Base-by-base conservation (phyloP, 2,797 vertebrate genomes). In the Sparus aurata region DNA sequence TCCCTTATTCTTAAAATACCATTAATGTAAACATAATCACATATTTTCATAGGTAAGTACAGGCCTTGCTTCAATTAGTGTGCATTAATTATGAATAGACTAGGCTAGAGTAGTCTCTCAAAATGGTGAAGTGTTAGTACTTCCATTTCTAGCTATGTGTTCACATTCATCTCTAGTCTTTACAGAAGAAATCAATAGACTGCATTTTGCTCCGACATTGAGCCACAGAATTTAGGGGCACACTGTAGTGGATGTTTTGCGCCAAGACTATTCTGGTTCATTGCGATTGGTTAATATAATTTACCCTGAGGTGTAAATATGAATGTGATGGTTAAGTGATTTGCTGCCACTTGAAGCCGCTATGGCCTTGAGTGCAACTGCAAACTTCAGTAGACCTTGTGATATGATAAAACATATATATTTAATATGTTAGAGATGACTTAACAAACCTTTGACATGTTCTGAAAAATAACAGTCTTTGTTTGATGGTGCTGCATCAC, bases 21-120 rank as follows among this genome's bases (percentile, higher is more conserved):
- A 27, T 57, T 16, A 22, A 63, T 59, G 23, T 41, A 62, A 67
- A 60, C 50, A n/a, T 18, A 6, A 57, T 12, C 30, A 27, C 6
- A n/a, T 15, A 27, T 60, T 11, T 50, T 52, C 18, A 43, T 30
- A 18, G 38, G 55, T 27, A 53, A 38, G 20, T 55, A 61, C 43
- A 63, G 47, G n/a, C 46, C 73, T 15, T 60, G 17, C 54, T 69
- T 74, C 64, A 67, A 62, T 75, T 16, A 63, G 53, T 17, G 69
- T 52, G 22, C 34, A 45, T 61, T 62, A 46, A 57, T 64, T 4
- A 45, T 72, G 4, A 63, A 75, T 54, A 46, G 41, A 70, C 18
- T 7, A 30, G 23, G 50, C 72, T 25, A 34, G 9, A 61, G 45
- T 58, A 18, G 12, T 30, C 7, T 25, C 53, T 50, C 8, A 13